Conservation (phyloP, 2,888 invertebrate species). For the Ophraella communa region DNA sequence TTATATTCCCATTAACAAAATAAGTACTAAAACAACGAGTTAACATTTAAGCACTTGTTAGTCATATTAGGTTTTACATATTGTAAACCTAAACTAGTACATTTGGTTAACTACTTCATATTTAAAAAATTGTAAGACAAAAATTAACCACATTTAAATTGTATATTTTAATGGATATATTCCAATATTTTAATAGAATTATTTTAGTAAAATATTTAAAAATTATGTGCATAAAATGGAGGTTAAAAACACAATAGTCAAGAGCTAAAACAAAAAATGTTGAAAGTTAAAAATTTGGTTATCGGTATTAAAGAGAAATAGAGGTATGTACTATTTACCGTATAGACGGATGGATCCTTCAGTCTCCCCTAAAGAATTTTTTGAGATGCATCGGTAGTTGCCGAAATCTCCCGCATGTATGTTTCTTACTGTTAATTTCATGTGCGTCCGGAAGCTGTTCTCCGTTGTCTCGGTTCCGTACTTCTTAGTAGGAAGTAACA, state of each 20-base stretch:
- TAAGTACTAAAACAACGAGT: too few species aligned
- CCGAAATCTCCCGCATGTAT: conserved; percentile 86
- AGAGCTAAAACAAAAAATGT: background rate
- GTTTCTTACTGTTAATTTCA: conserved; percentile 87
- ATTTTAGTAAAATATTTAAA: too few species aligned
- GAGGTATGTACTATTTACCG: conserved; percentile 67
- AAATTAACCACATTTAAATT: too few species aligned
- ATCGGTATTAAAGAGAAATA: conserved; percentile 19
- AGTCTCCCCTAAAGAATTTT: conserved; percentile 92
- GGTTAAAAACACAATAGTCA: background rate
- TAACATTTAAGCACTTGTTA: too few species aligned
- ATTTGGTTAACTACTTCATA: too few species aligned
- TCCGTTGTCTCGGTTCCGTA: conserved; percentile 84
- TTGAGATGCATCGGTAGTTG: conserved; percentile 90
- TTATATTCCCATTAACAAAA: too few species aligned
- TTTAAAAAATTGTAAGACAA: too few species aligned
- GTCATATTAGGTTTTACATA: too few species aligned
- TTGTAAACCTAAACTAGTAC: too few species aligned
- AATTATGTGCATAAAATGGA: background rate
- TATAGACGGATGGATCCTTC: conserved; percentile 91
- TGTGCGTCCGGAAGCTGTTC: conserved; percentile 87
- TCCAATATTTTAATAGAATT: too few species aligned
- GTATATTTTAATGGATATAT: too few species aligned
- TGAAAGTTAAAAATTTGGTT: conserved; percentile 13
- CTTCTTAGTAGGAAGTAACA: conserved; percentile 89